These are phyloP conservation scores for Dendronephthya gigantea DNA, from an alignment of 64 coral and sea anemone species.

Conservation along the genomic window DNA sequence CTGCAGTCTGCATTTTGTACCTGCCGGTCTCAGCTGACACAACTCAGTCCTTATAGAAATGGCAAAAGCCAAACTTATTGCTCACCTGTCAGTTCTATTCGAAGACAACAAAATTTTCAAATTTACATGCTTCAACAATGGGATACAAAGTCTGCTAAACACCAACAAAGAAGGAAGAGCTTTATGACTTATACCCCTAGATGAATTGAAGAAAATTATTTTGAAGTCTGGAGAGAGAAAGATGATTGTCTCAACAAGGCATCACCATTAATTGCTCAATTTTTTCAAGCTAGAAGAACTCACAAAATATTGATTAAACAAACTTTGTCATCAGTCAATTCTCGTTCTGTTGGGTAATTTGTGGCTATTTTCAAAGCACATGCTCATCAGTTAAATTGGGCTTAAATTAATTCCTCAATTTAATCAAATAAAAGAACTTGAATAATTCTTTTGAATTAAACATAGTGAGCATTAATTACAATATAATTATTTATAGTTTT, in stretches of 20 bases:
- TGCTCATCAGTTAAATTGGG: too few relatives aligned
- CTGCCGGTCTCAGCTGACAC: too few relatives aligned
- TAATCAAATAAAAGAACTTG: too few relatives aligned
- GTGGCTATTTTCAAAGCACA: neutral
- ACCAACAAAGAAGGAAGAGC: neutral
- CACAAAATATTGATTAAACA: neutral
- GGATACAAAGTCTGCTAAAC: constrained; percentile 22
- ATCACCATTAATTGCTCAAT: constrained; percentile 23
- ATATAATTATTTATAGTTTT: too few relatives aligned
- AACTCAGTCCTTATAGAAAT: neutral
- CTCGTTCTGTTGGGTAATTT: neutral
- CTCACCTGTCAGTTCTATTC: neutral
- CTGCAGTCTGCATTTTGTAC: too few relatives aligned
- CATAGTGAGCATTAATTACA: too few relatives aligned
- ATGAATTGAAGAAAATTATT: constrained; percentile 25
- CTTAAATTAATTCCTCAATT: too few relatives aligned
- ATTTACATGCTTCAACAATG: constrained; percentile 18
- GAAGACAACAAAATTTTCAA: constrained; percentile 14
- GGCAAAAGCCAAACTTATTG: neutral
- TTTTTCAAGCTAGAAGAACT: constrained; percentile 10
- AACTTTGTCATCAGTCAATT: neutral
- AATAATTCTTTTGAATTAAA: too few relatives aligned
- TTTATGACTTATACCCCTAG: constrained; percentile 4
- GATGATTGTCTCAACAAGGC: constrained; percentile 28
- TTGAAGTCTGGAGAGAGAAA: constrained; percentile 22